Base-by-base conservation (phyloP, 2,113 vertebrate species). In the Ciconia maguari region DNA sequence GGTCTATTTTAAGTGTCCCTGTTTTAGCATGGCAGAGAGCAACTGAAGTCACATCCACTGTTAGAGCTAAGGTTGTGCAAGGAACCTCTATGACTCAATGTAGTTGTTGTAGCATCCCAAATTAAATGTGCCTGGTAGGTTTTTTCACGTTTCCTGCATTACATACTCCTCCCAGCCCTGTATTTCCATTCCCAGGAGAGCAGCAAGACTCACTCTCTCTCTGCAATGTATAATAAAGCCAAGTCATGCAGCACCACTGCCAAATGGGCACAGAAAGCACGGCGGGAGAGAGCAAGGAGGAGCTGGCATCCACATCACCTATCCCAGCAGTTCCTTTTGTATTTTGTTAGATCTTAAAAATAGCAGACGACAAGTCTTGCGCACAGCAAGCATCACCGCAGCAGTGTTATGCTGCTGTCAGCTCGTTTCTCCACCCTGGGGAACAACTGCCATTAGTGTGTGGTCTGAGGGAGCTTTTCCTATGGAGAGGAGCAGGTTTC, bases 371-470 rank as follows among this genome's bases (percentile, higher is more conserved):
- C 29, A 57, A 48, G 42, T 18, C 34, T 34, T 52, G 30, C 41
- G 51, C 21, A 5, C 17, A 57, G 66, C 0, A 1, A 82, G 72
- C 83, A 24, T 16, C 60, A 11, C 38, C 0, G 0, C 6, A 0
- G 74, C 18, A 46, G 74, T 1, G 0, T 41, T n/a, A 6, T 1
- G 7, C 29, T 70, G 51, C 57, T 71, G 41, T 30, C 62, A 55
- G 75, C 32, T 76, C 18, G 7, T 32, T 61, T 29, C 48, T 36
- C 48, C 44, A 32, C 48, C 69, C 75, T 49, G 34, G 57, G n/a
- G 48, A 77, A 3, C 22, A 27, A 13, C 34, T 46, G 42, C 42
- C 32, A 8, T 19, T 9, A 21, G 4, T 0, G 0, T 10, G 20
- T 10, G 76, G 12, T 30, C 58, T 16, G 27, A 57, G 42, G 69